Base-by-base conservation (phyloP, 1,140 invertebrate genomes). In the Drosophila funebris region DNA sequence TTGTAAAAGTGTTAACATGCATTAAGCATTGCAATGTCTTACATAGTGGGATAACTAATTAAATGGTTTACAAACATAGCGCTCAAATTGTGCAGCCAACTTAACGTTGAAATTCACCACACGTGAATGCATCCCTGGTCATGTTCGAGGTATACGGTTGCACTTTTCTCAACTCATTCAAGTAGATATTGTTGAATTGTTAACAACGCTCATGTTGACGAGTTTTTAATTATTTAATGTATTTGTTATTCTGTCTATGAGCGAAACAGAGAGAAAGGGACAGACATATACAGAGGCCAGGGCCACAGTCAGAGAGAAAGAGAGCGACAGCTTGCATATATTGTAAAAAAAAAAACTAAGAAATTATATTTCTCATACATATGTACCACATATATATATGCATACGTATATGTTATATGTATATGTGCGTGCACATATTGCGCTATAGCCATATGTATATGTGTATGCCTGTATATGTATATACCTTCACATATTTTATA, bases 201-300 rank as follows among this genome's bases (percentile, higher is more conserved):
- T 76, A 61, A 68, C 67, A 67, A 76, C 67, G 76, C 72, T 69
- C 70, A 85, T 84, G 83, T 87, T 82, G 81, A 85, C 73, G 75
- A 87, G 85, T 84, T 87, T 85, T 85, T 82, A 82, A 88, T 85
- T 87, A 85, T 85, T 88, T 87, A 87, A 87, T 87, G 82, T 88
- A 78, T 85, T 82, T 87, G 81, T 82, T 87, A 85, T 77, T 83
- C 82, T 85, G 82, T 87, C 67, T 81, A 88, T 85, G 82, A 88
- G 78, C 82, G 71, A 78, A 72, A 66, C 70, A 85, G 75, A 78
- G 56, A 87, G 82, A 75, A 78, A 81, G 81, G 81, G 81, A 85
- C 68, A 84, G 62, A 85, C 56, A 85, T 68, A 77, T 75, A 82
- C 82, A 88, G 66, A 75, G 78, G 74, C 74, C 70, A 81, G 82